Percentiles rank a stretch among this genome's conserved stretches.
Evolutionary conservation across 2,113 vertebrate genomes (phyloP).

Genomic region (Bubo bubo): DNA sequence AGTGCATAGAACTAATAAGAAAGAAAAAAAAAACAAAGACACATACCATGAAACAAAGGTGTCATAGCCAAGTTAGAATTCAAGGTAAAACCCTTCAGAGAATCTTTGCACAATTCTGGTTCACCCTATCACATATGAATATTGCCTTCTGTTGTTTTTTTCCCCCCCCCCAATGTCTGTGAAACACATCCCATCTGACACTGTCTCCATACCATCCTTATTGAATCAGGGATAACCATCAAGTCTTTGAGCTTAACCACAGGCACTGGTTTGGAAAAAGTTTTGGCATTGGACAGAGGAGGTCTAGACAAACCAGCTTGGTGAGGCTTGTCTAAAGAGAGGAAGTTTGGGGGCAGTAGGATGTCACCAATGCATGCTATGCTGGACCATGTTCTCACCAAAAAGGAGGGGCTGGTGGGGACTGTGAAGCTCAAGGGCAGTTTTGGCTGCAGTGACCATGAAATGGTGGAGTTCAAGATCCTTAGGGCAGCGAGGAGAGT

Average conservation of each 20-base stretch:
- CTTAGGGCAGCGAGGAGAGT: no score
- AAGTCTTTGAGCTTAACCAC: neutral
- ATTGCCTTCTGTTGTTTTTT: neutral
- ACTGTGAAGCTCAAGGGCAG: no score
- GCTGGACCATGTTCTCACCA: no score
- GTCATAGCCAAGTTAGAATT: neutral
- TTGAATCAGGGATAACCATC: neutral
- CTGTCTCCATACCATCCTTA: neutral
- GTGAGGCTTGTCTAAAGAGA: neutral
- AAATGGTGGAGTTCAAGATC: no score
- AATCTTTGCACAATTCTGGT: neutral
- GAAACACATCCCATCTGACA: neutral
- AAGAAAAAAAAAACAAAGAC: neutral
- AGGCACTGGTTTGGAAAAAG: neutral
- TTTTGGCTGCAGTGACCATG: no score
- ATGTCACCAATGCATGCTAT: neutral
- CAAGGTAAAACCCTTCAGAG: neutral
- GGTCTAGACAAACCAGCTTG: neutral
- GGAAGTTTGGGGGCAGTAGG: neutral
- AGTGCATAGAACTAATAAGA: neutral
- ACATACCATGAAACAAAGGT: neutral
- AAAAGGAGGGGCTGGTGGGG: no score
- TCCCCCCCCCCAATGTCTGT: rapidly evolving
- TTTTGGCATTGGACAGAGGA: neutral
- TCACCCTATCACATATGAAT: neutral